Evolutionary conservation across 2,113 vertebrate species (phyloP).

Genomic region (Neolamprologus sp.): DNA sequence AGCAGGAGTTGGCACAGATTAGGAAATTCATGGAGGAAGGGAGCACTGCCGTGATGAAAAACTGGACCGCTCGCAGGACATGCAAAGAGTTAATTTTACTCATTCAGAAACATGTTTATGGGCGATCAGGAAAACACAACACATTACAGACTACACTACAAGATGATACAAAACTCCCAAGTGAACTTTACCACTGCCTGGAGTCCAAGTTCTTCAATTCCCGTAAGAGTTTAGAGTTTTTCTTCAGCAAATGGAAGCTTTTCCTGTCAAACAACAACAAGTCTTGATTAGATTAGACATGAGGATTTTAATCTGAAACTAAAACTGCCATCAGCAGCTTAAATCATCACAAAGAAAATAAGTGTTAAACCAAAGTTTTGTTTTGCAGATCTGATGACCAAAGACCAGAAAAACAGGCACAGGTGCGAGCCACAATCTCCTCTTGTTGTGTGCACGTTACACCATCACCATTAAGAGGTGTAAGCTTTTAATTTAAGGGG

Average conservation of each 20-base stretch:
- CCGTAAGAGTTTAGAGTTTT: constrained; percentile 94
- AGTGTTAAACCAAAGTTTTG: neutral
- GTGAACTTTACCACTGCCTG: constrained; percentile 83
- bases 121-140: neutral
- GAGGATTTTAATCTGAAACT: neutral
- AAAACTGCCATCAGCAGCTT: neutral
- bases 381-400: neutral
- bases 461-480: constrained; percentile 63
- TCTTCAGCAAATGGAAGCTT: constrained; percentile 96
- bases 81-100: neutral
- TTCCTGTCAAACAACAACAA: constrained; percentile 73
- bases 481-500: constrained; percentile 65
- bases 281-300: neutral
- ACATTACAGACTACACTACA: neutral
- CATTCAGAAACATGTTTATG: neutral
- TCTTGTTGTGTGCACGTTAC: constrained; percentile 18
- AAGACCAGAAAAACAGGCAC: neutral
- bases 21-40: neutral
- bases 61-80: neutral
- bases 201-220: constrained; percentile 98
- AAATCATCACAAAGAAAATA: neutral
- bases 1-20: constrained; percentile 39
- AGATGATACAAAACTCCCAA: neutral
- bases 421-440: constrained; percentile 51
- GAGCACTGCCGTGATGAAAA: neutral